These are phyloP conservation scores for Amphipyra tragopoginis DNA, from an alignment of 2,888 invertebrate genomes.

Conservation along the genomic window DNA sequence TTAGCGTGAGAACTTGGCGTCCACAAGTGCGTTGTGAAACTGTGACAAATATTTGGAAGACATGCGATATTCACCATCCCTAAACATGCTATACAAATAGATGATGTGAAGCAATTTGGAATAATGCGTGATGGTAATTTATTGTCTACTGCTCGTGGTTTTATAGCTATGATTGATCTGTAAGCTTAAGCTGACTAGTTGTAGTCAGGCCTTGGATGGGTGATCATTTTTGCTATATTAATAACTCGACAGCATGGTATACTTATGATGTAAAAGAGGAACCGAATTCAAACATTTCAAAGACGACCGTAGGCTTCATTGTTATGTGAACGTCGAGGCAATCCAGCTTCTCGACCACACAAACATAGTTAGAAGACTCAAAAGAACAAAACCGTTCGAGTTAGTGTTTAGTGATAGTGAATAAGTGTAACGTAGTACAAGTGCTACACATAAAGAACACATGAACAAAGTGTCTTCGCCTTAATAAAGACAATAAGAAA, in stretches of 20 bases:
- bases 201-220: background rate
- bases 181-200: background rate
- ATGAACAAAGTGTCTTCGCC: too few relatives aligned
- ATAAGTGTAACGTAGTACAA: too few relatives aligned
- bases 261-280: too few relatives aligned
- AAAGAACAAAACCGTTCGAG: too few relatives aligned
- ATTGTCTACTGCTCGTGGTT: background rate
- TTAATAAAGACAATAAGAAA: too few relatives aligned
- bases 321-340: too few relatives aligned
- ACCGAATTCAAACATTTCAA: too few relatives aligned
- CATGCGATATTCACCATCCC: slow-evolving; percentile 49
- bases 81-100: slow-evolving; percentile 34
- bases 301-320: too few relatives aligned
- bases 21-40: slow-evolving; percentile 49
- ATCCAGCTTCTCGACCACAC: too few relatives aligned
- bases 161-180: background rate
- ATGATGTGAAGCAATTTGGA: slow-evolving; percentile 37
- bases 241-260: background rate
- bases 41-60: slow-evolving; percentile 55
- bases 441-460: too few relatives aligned
- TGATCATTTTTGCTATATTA: background rate
- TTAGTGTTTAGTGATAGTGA: too few relatives aligned
- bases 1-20: slow-evolving; percentile 49
- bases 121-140: slow-evolving; percentile 8
- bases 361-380: too few relatives aligned